phyloP scores from a whole-genome alignment of 1,140 invertebrate genomes.

The Drosophila arizonae region DNA sequence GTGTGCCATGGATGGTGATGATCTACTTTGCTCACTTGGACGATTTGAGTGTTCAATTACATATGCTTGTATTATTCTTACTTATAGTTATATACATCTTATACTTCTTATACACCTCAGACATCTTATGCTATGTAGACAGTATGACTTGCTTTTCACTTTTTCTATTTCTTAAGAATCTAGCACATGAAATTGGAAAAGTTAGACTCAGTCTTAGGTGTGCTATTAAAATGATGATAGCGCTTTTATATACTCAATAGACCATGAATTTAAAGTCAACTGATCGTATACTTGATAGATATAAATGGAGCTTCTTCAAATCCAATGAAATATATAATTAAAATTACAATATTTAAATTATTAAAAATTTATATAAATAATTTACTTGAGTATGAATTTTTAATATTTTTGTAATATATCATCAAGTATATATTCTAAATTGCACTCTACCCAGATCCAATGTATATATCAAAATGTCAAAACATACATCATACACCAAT shows the following conservation, averaged over 20 bases:
- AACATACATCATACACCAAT: background rate
- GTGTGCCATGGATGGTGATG: constrained; percentile 30
- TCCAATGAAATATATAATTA: background rate
- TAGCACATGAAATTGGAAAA: constrained; percentile 7
- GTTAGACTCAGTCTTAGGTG: constrained; percentile 46
- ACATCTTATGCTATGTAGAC: constrained; percentile 12
- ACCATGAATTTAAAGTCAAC: constrained; percentile 15
- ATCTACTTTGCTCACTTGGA: constrained; percentile 25
- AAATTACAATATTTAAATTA: constrained; percentile 24
- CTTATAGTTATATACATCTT: constrained; percentile 18
- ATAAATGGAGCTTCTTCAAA: constrained; percentile 2
- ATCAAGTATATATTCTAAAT: constrained; percentile 15
- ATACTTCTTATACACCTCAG: background rate
- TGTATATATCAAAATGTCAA: constrained; percentile 16
- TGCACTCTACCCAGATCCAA: background rate
- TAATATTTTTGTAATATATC: constrained; percentile 1
- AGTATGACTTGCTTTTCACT: constrained; percentile 4
- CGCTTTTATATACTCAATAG: constrained; percentile 24
- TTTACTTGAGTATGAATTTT: constrained; percentile 2
- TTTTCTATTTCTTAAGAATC: constrained; percentile 8
- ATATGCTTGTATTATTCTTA: background rate
- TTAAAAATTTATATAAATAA: constrained; percentile 56
- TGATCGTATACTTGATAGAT: constrained; percentile 16
- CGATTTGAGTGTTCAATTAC: constrained; percentile 20
- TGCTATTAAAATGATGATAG: constrained; percentile 12